phyloP scores from a whole-genome alignment of 2,888 invertebrate species.

The Copidosoma aretas region DNA sequence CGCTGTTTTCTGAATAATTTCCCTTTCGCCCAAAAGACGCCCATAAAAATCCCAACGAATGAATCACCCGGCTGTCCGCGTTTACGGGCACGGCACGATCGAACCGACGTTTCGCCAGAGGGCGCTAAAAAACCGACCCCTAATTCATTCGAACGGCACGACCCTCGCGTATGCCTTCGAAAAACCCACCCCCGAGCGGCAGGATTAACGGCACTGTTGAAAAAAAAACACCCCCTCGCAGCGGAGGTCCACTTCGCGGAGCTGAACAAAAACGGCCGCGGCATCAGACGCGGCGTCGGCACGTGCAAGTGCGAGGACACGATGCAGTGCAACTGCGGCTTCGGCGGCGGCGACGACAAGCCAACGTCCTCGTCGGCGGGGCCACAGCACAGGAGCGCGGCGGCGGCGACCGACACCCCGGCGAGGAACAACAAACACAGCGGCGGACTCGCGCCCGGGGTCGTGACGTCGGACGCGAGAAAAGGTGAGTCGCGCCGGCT shows the following conservation, averaged over 20 bases:
- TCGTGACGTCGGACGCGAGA: constrained; percentile 47
- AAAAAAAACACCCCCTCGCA: too few species aligned
- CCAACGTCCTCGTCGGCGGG: neutral
- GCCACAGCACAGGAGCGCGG: too few species aligned
- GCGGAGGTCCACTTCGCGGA: constrained; percentile 59
- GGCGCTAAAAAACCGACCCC: too few species aligned
- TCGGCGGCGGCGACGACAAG: neutral
- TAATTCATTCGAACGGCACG: too few species aligned
- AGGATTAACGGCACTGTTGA: neutral
- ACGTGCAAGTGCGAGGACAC: constrained; percentile 64
- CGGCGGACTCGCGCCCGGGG: constrained; percentile 41
- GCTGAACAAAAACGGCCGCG: constrained; percentile 61
- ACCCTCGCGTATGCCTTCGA: too few species aligned
- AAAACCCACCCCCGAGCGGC: too few species aligned
- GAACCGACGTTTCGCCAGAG: too few species aligned
- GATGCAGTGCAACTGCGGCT: constrained; percentile 63
- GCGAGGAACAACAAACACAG: constrained; percentile 47
- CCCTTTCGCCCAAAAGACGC: too few species aligned
- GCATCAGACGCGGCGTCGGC: constrained; percentile 64
- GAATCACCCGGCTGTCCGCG: too few species aligned
- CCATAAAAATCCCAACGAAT: too few species aligned
- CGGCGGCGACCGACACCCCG: neutral
- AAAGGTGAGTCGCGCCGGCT: constrained; percentile 49
- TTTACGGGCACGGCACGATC: too few species aligned
- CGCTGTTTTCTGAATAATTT: too few species aligned